A percentile compares a stretch with the other conserved stretches of the same genome.
Conservation (phyloP, 2,888 invertebrate species). For the Drosophila stalkeri region DNA sequence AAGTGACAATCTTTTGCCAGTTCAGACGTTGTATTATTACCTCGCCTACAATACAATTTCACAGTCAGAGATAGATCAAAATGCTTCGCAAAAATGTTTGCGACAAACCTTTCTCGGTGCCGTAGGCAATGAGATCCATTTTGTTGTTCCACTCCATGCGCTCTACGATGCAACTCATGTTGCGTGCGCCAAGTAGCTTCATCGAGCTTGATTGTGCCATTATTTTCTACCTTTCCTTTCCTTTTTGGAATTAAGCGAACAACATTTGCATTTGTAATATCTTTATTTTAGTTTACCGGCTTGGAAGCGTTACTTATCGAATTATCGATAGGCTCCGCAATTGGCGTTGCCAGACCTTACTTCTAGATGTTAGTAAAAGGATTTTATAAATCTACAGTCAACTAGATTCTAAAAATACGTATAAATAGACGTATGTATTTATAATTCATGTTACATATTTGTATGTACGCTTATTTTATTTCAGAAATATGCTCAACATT, state of each 20-base stretch:
- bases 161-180: slow-evolving; percentile 87
- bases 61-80: neutral
- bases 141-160: slow-evolving; percentile 97
- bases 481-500: slow-evolving; percentile 13
- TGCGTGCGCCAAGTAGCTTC: slow-evolving; percentile 84
- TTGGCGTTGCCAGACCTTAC: slow-evolving; percentile 40
- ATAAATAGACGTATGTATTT: neutral
- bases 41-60: slow-evolving; percentile 88
- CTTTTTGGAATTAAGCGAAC: neutral
- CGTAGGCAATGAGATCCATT: slow-evolving; percentile 96
- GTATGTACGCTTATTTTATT: slow-evolving; percentile 37
- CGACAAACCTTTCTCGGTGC: slow-evolving; percentile 91
- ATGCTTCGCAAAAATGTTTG: neutral
- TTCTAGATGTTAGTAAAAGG: neutral
- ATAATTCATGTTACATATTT: slow-evolving; percentile 41
- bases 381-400: neutral
- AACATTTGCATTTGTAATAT: slow-evolving; percentile 2
- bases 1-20: slow-evolving; percentile 96
- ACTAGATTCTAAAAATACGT: slow-evolving; percentile 11
- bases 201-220: slow-evolving; percentile 84
- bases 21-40: slow-evolving; percentile 94
- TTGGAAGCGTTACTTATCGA: slow-evolving; percentile 37
- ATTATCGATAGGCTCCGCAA: slow-evolving; percentile 27
- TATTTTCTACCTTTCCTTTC: slow-evolving; percentile 16
- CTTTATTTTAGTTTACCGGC: slow-evolving; percentile 40